A percentile compares a stretch with the other conserved stretches of the same genome.
phyloP scores from a whole-genome alignment of 2,888 invertebrate genomes.

The Panzeria rudis region DNA sequence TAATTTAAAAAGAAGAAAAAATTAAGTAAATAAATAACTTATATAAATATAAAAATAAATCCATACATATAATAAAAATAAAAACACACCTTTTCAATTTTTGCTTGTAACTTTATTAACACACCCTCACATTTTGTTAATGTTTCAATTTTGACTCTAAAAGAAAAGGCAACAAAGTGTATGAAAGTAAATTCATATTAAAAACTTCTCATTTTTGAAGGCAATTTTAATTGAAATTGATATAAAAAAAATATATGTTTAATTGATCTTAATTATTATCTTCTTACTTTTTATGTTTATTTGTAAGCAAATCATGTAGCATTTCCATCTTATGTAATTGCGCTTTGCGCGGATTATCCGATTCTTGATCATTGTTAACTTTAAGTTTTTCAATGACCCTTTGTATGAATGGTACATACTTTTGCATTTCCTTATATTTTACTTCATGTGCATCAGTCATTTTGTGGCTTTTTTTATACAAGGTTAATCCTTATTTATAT shows the following conservation, averaged over 20 bases:
- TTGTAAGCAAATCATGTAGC: constrained; percentile 76
- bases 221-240: neutral
- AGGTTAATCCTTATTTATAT: neutral
- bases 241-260: neutral
- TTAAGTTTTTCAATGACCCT: constrained; percentile 88
- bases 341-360: constrained; percentile 75
- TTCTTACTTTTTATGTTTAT: constrained; percentile 75
- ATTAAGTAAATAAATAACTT: constrained; percentile 5
- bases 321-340: constrained; percentile 78
- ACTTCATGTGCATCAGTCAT: constrained; percentile 74
- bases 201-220: neutral
- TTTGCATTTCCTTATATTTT: constrained; percentile 79
- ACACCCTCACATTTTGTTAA: constrained; percentile 79
- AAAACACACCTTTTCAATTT: constrained; percentile 77
- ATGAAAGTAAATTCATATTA: neutral
- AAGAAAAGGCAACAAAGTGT: constrained; percentile 38
- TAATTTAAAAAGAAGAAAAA: constrained; percentile 31
- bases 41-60: neutral
- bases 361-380: constrained; percentile 77
- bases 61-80: neutral
- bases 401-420: constrained; percentile 89
- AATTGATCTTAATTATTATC: neutral
- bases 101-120: constrained; percentile 76
- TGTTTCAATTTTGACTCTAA: constrained; percentile 77
- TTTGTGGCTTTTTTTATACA: constrained; percentile 6